A percentile compares a stretch with the other conserved stretches of the same genome.
These are phyloP conservation scores for Atrina japonica DNA, from an alignment of 2,888 invertebrate species.

Conservation along the genomic window DNA sequence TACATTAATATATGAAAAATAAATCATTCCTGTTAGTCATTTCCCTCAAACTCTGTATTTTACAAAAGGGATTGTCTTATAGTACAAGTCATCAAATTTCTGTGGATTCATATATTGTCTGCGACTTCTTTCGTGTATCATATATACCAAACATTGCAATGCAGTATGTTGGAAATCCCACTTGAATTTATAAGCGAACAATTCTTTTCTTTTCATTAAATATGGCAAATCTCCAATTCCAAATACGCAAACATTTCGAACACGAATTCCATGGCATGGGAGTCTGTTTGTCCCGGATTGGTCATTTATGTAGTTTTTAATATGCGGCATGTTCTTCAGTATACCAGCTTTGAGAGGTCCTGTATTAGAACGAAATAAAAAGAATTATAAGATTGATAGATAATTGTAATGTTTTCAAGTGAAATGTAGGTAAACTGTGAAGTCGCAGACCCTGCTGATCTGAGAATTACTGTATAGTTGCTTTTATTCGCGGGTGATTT, in stretches of 20 bases:
- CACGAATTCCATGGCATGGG: constrained; percentile 70
- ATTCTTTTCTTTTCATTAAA: constrained; percentile 64
- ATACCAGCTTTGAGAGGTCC: not conserved
- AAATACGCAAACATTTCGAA: constrained; percentile 75
- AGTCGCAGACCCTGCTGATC: too few species aligned
- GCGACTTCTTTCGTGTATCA: constrained; percentile 62
- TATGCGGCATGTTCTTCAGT: not conserved
- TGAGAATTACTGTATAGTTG: too few species aligned
- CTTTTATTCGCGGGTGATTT: too few species aligned
- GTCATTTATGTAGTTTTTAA: not conserved
- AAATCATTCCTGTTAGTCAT: not conserved
- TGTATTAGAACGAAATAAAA: not conserved
- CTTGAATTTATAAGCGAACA: constrained; percentile 79
- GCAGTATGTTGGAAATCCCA: constrained; percentile 69
- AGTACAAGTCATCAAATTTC: constrained; percentile 58
- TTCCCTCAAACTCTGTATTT: constrained; percentile 40
- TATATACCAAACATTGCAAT: constrained; percentile 73
- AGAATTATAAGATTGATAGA: not conserved
- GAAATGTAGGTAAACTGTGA: too few species aligned
- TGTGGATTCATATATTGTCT: constrained; percentile 56
- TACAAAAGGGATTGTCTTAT: constrained; percentile 61
- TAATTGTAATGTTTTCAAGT: too few species aligned
- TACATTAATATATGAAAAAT: too few species aligned
- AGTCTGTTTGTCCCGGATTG: constrained; percentile 42
- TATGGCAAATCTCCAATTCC: constrained; percentile 74